Percentiles rank a stretch among this genome's conserved stretches.
phyloP scores from a whole-genome alignment of 2,113 vertebrate genomes.

The Tinamus guttatus region DNA sequence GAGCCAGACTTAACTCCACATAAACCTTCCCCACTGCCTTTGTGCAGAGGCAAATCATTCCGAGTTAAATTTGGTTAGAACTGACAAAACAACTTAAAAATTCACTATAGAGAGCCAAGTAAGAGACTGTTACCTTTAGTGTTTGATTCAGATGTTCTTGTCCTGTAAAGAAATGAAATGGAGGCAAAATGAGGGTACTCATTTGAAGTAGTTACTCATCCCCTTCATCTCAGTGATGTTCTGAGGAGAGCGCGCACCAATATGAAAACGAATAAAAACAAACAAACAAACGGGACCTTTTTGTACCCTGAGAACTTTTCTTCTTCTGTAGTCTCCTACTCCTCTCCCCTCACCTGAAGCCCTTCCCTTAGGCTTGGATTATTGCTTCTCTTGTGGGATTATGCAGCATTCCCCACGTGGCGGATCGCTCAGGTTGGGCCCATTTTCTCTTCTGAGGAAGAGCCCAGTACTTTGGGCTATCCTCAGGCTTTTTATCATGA shows the following conservation, averaged over 20 bases:
- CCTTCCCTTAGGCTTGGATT: not conserved
- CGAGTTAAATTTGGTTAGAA: not conserved
- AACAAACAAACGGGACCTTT: not conserved
- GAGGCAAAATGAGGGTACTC: not conserved
- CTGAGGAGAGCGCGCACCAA: not conserved
- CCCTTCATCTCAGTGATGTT: not conserved
- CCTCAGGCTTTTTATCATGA: constrained; percentile 22
- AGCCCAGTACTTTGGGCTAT: not conserved
- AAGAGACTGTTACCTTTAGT: constrained; percentile 69
- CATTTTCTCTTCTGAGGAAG: not conserved
- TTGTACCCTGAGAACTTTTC: not conserved
- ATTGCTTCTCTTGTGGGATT: not conserved
- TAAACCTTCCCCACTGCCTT: not conserved
- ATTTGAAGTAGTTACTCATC: not conserved
- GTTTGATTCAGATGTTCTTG: constrained; percentile 42
- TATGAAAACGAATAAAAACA: not conserved
- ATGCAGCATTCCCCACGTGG: not conserved
- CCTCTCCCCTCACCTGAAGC: not conserved
- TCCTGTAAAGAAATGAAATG: constrained; percentile 63
- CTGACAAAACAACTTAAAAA: not conserved
- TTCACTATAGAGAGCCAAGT: not conserved
- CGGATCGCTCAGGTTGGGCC: not conserved
- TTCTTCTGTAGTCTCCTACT: not conserved
- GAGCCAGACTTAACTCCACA: not conserved
- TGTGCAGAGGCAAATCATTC: not conserved